Conservation (phyloP, 2,113 vertebrate genomes). For the Nettapus auritus region DNA sequence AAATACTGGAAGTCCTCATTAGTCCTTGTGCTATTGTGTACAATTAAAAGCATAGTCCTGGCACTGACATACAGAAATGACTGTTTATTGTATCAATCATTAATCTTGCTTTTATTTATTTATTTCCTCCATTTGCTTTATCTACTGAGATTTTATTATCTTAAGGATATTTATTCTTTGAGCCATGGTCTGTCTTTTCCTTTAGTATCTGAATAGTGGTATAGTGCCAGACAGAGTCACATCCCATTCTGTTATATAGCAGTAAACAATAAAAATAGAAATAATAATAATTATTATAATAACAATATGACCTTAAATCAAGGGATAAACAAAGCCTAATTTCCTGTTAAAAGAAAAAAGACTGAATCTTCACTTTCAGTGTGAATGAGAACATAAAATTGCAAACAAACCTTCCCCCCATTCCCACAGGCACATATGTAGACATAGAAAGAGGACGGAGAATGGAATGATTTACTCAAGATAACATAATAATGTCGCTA, state of each 20-base stretch:
- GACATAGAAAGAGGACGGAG: background rate
- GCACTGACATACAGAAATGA: background rate
- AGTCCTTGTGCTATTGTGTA: background rate
- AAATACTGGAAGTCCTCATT: conserved; percentile 24
- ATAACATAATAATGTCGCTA: background rate
- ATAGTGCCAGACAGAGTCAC: background rate
- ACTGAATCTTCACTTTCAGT: background rate
- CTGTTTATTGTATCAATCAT: conserved; percentile 32
- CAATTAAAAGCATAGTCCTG: background rate
- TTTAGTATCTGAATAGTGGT: background rate
- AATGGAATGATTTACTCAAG: background rate
- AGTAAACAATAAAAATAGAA: background rate
- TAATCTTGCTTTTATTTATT: background rate
- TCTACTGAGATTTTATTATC: background rate
- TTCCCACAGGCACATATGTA: background rate
- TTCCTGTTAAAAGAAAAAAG: background rate
- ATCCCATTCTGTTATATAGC: background rate
- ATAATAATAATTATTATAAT: background rate
- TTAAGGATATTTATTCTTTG: background rate
- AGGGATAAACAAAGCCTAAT: background rate
- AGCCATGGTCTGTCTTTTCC: background rate
- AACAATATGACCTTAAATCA: background rate
- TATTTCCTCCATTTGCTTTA: background rate
- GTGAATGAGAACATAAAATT: background rate
- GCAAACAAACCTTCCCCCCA: background rate